Percentiles rank a stretch among this genome's conserved stretches.
phyloP scores from a whole-genome alignment of 2,797 vertebrate species.

The Falco concolor region DNA sequence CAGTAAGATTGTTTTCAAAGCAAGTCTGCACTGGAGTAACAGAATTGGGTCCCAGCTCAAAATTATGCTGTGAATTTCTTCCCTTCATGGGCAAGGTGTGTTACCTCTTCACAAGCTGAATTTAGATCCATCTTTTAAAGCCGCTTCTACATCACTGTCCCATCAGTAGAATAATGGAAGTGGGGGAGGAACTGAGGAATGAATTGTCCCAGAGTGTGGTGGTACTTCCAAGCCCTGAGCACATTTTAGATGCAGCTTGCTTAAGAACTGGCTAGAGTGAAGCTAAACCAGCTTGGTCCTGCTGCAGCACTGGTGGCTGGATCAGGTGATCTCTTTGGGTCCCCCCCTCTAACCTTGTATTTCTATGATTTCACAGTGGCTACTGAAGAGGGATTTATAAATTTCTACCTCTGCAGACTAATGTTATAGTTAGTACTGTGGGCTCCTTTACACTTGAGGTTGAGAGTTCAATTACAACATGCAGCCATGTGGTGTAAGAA shows the following conservation, averaged over 20 bases:
- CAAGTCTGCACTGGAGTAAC: not conserved
- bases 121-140: not conserved
- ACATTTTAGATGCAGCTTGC: not conserved
- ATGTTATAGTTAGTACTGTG: not conserved
- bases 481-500: rapidly evolving
- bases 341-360: not conserved
- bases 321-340: not conserved
- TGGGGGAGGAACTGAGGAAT: not conserved
- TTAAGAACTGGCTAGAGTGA: not conserved
- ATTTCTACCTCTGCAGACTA: not conserved
- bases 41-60: not conserved
- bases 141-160: not conserved
- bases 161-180: not conserved
- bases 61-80: not conserved
- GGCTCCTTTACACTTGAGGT: not conserved
- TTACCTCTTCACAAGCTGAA: not conserved
- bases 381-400: not conserved
- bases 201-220: not conserved
- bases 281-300: not conserved
- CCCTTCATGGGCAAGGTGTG: not conserved
- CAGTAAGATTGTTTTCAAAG: not conserved
- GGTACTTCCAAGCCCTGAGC: not conserved
- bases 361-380: not conserved
- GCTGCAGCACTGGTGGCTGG: not conserved
- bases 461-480: not conserved